Base-by-base conservation (phyloP, 2,888 invertebrate species). In the Chaetoderma sp. region DNA sequence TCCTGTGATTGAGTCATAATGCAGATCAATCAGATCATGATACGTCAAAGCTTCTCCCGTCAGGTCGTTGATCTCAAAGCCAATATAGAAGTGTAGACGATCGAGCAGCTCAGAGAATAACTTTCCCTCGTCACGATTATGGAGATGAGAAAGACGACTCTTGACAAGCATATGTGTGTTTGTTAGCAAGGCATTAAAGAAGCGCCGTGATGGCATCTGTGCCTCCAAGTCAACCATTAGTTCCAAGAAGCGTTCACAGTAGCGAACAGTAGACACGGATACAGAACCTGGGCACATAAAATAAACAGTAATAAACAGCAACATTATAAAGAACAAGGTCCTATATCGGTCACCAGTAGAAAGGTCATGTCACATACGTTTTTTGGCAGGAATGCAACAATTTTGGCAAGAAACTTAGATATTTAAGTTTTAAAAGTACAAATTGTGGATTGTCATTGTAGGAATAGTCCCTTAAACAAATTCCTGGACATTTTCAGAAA, bases 41-140 rank as follows among this genome's bases (percentile, higher is more conserved):
- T 98, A 95, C 0, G 93, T 94, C 75, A 98, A 89, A 0, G 97
- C 94, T 84, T 97, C 96, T 0, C 98, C 98, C 0, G 94, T 93
- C 80, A 94, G 93, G 82, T 99, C 98, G 86, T 95, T 96, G 70
- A 99, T 99, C 88, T 99, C 99, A 87, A 99, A 99, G 66, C 94
- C 91, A 0, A 95, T 92, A 87, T 99, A 99, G 85, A 98, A 98
- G 83, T 95, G 95, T 59, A 99, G 88, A 93, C 96, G 96, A 74
- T 96, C 94, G 78, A 98, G 87, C 4, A 99, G 89, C 94, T 96
- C 95, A 61, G 91, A 90, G 86, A 97, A 98, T 30, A 98, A 89
- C 86, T 94, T 93, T 45, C 97, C 98, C 80, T 97, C 96, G 0
- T 90, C 89, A 59, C 94, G 91, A 23, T 76, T 78, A 4, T 67